Conservation (phyloP, 1,140 invertebrate genomes). For the Venustaconcha ellipsiformis region DNA sequence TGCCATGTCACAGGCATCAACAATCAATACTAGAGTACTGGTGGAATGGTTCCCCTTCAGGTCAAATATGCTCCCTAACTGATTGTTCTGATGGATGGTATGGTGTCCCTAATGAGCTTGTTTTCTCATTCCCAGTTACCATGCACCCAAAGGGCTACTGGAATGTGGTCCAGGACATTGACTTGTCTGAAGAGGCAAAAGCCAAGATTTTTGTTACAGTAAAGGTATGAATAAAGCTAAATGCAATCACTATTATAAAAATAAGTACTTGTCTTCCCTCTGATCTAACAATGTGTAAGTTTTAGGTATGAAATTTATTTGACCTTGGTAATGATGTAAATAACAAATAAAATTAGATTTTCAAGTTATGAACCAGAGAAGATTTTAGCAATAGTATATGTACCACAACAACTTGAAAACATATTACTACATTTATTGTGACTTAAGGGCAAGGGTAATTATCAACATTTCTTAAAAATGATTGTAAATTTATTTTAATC, state of each 20-base stretch:
- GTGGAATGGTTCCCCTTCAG: slow-evolving; percentile 56
- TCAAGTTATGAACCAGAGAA: neutral
- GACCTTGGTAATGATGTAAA: neutral
- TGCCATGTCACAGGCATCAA: slow-evolving; percentile 43
- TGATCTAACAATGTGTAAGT: neutral
- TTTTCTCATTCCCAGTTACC: slow-evolving; percentile 64
- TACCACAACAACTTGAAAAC: neutral
- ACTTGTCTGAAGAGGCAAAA: slow-evolving; percentile 52
- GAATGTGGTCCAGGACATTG: slow-evolving; percentile 62
- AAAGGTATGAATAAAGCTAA: slow-evolving; percentile 32
- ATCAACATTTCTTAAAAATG: no score
- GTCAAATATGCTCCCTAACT: slow-evolving; percentile 61
- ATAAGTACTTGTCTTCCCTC: neutral
- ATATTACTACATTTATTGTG: no score
- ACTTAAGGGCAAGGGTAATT: no score
- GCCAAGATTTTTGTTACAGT: slow-evolving; percentile 45
- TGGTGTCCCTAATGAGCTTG: slow-evolving; percentile 61
- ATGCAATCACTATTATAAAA: neutral
- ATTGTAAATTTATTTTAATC: no score
- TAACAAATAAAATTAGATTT: neutral
- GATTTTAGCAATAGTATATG: neutral
- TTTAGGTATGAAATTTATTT: neutral
- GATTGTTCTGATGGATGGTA: slow-evolving; percentile 67
- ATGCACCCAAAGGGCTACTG: slow-evolving; percentile 62
- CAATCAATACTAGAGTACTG: slow-evolving; percentile 57